Base-by-base conservation (phyloP, 2,888 invertebrate species). In the Euplexia lucipara region DNA sequence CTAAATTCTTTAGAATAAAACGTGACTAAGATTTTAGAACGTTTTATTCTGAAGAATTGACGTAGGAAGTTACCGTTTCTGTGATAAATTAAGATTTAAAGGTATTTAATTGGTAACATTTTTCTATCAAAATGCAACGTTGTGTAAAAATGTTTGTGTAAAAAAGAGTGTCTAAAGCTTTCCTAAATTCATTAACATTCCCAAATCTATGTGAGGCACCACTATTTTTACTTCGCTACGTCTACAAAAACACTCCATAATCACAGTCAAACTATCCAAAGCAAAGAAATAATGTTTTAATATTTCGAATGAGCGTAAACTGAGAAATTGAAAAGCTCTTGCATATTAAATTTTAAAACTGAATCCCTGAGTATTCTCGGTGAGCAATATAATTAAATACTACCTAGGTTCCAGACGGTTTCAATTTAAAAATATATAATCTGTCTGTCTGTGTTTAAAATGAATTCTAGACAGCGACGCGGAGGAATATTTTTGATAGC, bases 291-390 rank as follows among this genome's bases (percentile, higher is more conserved):
- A 64, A 57, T 45, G 41, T 63, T 71, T 70, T 63, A 75, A 68
- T 70, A 61, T 59, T 53, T 10, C 26, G 22, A 67, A 64, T 56
- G 58, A 49, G 32, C 12, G 44, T 62, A 66, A 57, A 48, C 54
- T 62, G 68, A 76, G 67, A 69, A 70, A 70, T 69, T 69, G 61
- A 66, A 78, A 73, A 76, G 52, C 45, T 57, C 65, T 80, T 48
- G 61, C 61, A 73, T 74, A 78, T 76, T 67, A 78, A 75, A 78
- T 78, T 78, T 65, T 69, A 42, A 79, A 67, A 73, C 73, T 71
- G 67, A 71, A 73, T 65, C 63, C 26, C 47, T 42, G 34, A 22
- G 75, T 58, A 51, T 58, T 79, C 30, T 34, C 65, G 45, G 54
- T 70, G 65, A 59, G 70, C 56, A 72, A 68, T 78, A 68, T 68